A percentile compares a stretch with the other conserved stretches of the same genome.
Evolutionary conservation across 1,140 invertebrate genomes (phyloP).

Genomic region (Muscidifurax raptorellus): DNA sequence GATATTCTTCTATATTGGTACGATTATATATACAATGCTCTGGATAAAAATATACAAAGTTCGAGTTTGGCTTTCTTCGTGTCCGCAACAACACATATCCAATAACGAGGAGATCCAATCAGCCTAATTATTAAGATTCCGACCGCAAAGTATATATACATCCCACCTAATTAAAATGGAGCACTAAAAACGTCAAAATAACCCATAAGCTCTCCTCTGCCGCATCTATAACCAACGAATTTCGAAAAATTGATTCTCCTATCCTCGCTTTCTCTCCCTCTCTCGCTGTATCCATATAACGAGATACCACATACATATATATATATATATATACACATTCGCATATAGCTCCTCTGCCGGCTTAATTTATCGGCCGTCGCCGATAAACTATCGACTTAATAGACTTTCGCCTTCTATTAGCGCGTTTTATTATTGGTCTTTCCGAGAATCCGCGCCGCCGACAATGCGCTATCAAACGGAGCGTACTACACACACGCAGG

Average conservation of each 20-base stretch:
- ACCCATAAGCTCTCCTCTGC: background rate
- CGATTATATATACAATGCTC: too few species aligned
- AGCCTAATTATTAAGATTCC: background rate
- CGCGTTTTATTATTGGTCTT: background rate
- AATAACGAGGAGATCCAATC: too few species aligned
- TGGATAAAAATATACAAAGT: too few species aligned
- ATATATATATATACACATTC: background rate
- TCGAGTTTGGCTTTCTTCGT: too few species aligned
- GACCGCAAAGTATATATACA: background rate
- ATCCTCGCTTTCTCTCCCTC: background rate
- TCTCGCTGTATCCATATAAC: background rate
- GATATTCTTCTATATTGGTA: too few species aligned
- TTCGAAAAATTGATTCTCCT: constrained; percentile 28
- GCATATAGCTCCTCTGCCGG: background rate
- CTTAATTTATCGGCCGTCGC: constrained; percentile 31
- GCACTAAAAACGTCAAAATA: constrained; percentile 25
- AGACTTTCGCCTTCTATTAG: constrained; percentile 17
- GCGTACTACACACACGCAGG: background rate
- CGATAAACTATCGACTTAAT: constrained; percentile 43
- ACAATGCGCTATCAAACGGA: constrained; percentile 1
- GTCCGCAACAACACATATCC: too few species aligned
- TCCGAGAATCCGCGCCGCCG: constrained; percentile 3
- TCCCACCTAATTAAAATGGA: constrained; percentile 2
- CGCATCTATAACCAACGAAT: background rate
- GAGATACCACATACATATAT: background rate